Percentiles rank a stretch among this genome's conserved stretches.
phyloP scores from a whole-genome alignment of 2,113 vertebrate species.

The Tachysurus fulvidraco region DNA sequence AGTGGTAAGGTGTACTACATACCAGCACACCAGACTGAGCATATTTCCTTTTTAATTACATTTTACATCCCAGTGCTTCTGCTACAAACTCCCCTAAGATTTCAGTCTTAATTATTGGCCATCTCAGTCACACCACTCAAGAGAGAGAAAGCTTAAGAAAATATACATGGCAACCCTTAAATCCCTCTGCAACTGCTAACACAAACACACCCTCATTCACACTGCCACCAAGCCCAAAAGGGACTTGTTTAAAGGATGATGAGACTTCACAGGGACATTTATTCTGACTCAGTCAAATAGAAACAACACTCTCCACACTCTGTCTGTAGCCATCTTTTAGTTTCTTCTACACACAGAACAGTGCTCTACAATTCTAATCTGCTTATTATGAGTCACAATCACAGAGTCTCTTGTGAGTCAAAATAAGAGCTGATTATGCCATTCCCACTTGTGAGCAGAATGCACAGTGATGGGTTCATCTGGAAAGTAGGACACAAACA shows the following conservation, averaged over 20 bases:
- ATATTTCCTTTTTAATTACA: constrained; percentile 87
- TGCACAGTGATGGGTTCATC: constrained; percentile 20
- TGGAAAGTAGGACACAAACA: constrained; percentile 45
- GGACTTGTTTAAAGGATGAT: constrained; percentile 20
- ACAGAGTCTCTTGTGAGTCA: constrained; percentile 64
- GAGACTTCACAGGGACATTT: constrained; percentile 27
- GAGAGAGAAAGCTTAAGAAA: constrained; percentile 52
- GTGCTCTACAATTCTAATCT: constrained; percentile 56
- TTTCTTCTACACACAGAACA: constrained; percentile 32
- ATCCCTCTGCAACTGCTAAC: constrained; percentile 8
- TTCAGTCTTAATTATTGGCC: constrained; percentile 86
- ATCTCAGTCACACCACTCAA: constrained; percentile 74
- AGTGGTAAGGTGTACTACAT: not conserved
- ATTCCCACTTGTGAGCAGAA: constrained; percentile 57
- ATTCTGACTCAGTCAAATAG: constrained; percentile 23
- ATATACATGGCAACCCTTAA: constrained; percentile 60
- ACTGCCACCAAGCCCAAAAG: not conserved
- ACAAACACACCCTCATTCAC: constrained; percentile 17
- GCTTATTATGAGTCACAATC: constrained; percentile 62
- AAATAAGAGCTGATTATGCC: constrained; percentile 69
- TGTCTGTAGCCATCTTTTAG: constrained; percentile 31
- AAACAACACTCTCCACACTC: constrained; percentile 29
- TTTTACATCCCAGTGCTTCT: constrained; percentile 73
- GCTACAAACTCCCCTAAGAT: constrained; percentile 77
- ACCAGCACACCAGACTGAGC: constrained; percentile 29